Evolutionary conservation across 2,888 invertebrate genomes (phyloP).

Genomic region (Parnassius mnemosyne): DNA sequence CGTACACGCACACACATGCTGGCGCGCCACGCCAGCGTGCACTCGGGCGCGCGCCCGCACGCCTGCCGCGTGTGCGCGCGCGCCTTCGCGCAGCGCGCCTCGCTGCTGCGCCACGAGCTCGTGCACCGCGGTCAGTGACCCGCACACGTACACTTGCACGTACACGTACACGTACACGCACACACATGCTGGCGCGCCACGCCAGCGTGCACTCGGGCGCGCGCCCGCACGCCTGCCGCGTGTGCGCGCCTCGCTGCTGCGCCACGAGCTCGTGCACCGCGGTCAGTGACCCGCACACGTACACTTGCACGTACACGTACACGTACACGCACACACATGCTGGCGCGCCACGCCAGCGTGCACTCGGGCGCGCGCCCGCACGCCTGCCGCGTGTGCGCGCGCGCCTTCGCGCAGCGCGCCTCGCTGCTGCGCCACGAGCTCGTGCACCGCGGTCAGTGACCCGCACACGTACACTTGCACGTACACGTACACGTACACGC

Average conservation of each 20-base stretch:
- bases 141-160: no score
- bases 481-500: no score
- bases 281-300: no score
- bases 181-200: constrained; percentile 84
- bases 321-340: not conserved
- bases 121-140: constrained; percentile 45
- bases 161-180: constrained; percentile 51
- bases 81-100: constrained; percentile 86
- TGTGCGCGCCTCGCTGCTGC: constrained; percentile 36
- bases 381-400: no score
- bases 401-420: no score
- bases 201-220: constrained; percentile 85
- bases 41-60: constrained; percentile 80
- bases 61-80: constrained; percentile 50
- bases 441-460: no score
- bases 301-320: constrained; percentile 21
- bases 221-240: constrained; percentile 50
- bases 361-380: constrained; percentile 59
- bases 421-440: no score
- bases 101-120: constrained; percentile 82
- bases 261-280: no score
- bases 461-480: no score
- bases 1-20: no score
- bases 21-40: constrained; percentile 74
- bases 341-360: constrained; percentile 83